Base-by-base conservation (phyloP, 1,140 invertebrate genomes). In the Steinernema feltiae region DNA sequence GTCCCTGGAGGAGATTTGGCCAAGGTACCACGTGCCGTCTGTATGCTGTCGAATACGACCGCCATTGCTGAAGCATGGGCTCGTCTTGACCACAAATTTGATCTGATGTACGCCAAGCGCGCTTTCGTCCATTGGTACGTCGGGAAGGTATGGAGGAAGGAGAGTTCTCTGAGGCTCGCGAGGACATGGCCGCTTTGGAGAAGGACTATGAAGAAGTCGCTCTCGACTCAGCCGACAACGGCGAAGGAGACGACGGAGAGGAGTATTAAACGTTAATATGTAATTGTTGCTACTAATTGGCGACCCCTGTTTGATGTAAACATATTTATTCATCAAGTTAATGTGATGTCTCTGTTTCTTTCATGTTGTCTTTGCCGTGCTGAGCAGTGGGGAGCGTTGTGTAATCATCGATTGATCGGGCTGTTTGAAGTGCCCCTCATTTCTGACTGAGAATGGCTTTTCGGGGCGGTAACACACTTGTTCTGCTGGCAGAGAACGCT, bases 21-120 rank as follows among this genome's bases (percentile, higher is more conserved):
- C 70, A 83, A 83, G 78, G 76, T 86, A 30, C 85, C 84, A 21
- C 83, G 89, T 30, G 88, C 88, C 63, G 88, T 89, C 3, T 81
- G 92, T 91, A 92, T 85, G 92, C 87, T 94, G 86, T 92, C 90
- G 48, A 94, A 94, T 85, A 93, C 93, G 0, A 94, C 93, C 0
- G 90, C 89, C 73, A 90, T 87, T 72, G 88, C 85, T 24, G 88
- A 88, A 74, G 92, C 92, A 27, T 93, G 92, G 92, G 90, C 91
- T 48, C 89, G 91, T 53, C 83, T 93, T 0, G 81, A 87, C 74
- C 81, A 87, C 76, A 87, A 86, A 76, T 85, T 91, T 84, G 90
- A 91, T 72, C 77, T 91, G 24, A 91, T 92, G 91, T 92, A 90
- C 78, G 87, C 89, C 32, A 93, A 93, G 89, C 89, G 91, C 78